Percentiles rank a stretch among this genome's conserved stretches.
These are phyloP conservation scores for Myocastor coypus DNA, from an alignment of 2,113 vertebrate genomes.

Conservation along the genomic window DNA sequence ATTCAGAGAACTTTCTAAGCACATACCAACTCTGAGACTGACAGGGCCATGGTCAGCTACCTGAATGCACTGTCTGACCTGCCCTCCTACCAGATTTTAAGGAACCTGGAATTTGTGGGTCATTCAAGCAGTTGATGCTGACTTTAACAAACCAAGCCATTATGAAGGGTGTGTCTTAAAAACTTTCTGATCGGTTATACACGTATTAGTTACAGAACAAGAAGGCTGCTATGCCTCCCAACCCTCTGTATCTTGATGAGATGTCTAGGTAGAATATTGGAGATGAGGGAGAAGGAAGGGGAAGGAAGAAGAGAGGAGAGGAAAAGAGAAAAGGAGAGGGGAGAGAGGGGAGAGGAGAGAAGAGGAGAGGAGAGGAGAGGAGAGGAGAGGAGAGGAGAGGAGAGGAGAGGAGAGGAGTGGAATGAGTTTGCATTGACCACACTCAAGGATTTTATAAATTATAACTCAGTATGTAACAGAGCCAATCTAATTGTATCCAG, in stretches of 20 bases:
- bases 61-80: neutral
- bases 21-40: neutral
- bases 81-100: neutral
- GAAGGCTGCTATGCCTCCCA: neutral
- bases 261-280: neutral
- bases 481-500: slow-evolving; percentile 31
- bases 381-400: neutral
- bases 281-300: neutral
- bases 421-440: neutral
- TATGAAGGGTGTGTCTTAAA: neutral
- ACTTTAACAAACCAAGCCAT: slow-evolving; percentile 46
- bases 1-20: neutral
- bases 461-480: neutral
- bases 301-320: neutral
- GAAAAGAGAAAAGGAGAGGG: neutral
- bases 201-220: neutral
- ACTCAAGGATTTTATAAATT: neutral
- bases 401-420: neutral
- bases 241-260: neutral
- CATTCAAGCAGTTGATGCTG: neutral
- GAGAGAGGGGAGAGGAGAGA: neutral
- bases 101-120: slow-evolving; percentile 15
- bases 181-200: slow-evolving; percentile 28
- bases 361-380: neutral
- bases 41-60: neutral